Base-by-base conservation (phyloP, 2,113 vertebrate species). In the Tachycineta bicolor region DNA sequence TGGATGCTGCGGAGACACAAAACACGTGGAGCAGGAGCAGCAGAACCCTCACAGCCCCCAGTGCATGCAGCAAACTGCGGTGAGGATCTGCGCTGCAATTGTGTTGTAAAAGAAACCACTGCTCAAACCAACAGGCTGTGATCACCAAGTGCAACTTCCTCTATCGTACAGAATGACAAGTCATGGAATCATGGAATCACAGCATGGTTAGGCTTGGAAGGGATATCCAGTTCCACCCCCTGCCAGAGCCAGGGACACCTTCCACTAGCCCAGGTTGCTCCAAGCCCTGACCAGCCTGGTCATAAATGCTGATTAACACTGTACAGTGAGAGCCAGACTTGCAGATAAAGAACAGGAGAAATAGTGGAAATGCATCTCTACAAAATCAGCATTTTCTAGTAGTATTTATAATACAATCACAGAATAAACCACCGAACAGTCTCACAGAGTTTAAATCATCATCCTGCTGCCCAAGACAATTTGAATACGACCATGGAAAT, bases 1-100 rank as follows among this genome's bases (percentile, higher is more conserved):
- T 99, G 55, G 99, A 99, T 34, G 99, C 99, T 99, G 87, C 4
- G 3, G 79, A 63, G 70, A 90, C 71, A 83, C 55, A 83, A 63
- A 69, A 69, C 55, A 25, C 1, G 0, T 60, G 55, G 28, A 46
- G 73, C 74, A 78, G 23, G 60, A 24, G 77, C 69, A 68, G 55
- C 87, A 69, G 16, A 62, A 25, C 17, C 25, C 68, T 18, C 44
- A 50, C 6, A 63, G 21, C 34, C 44, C 60, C 28, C 77, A 7
- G 17, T 11, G 44, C 62, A 31, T 2, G 26, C 9, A 52, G 53
- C 63, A 37, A 43, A 5, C 37, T 34, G 9, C 67, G 46, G 60
- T 3, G 20, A 24, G 59, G 21, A 58, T 16, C 70, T 63, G 26
- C 23, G 21, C 15, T 22, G 22, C 15, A 41, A 1, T 3, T 10